Base-by-base conservation (phyloP, 2,797 vertebrate species). In the Peromyscus aztecus region DNA sequence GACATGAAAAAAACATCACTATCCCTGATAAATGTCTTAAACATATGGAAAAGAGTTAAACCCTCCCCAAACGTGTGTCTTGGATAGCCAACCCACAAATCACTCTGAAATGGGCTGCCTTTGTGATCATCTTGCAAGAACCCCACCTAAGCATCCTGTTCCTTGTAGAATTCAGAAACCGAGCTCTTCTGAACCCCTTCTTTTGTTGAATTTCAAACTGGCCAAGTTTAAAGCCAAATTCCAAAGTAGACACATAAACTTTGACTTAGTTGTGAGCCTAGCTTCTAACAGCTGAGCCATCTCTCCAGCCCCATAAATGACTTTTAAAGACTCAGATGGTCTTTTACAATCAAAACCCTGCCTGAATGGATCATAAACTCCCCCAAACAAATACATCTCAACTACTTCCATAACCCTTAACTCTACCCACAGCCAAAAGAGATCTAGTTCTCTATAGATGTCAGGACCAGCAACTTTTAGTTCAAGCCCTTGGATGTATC, bases 321-420 rank as follows among this genome's bases (percentile, higher is more conserved):
- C 52, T 93, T 90, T 83, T 46, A 55, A 88, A 96, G 84, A 93
- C 21, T 24, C 75, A 43, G 0, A 2, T 67, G 94, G 89, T 84
- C 86, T 95, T 83, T 92, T 92, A 63, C 65, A 84, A 46, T 10
- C 52, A 75, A 86, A 96, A 90, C 73, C 40, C 43, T 69, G 71
- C 46, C 83, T 85, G 89, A 94, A 77, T 75, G 59, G 77, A 94
- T 94, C 78, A 87, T 4, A 59, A 97, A 85, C 69, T 67, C 46
- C 49, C 63, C 43, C 34, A 69, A 94, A 89, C 31, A n/a, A 90
- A 59, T 82, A 82, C 78, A 94, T 63, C 21, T 75, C 84, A 90
- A n/a, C 40, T 2, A 78, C 34, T 65, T 81, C 73, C 75, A 81
- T 37, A 14, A 75, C 49, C 71, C 71, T 94, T 80, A 80, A 52